A percentile compares a stretch with the other conserved stretches of the same genome.
Conservation (phyloP, 2,113 vertebrate genomes). For the Etheostoma cragini region DNA sequence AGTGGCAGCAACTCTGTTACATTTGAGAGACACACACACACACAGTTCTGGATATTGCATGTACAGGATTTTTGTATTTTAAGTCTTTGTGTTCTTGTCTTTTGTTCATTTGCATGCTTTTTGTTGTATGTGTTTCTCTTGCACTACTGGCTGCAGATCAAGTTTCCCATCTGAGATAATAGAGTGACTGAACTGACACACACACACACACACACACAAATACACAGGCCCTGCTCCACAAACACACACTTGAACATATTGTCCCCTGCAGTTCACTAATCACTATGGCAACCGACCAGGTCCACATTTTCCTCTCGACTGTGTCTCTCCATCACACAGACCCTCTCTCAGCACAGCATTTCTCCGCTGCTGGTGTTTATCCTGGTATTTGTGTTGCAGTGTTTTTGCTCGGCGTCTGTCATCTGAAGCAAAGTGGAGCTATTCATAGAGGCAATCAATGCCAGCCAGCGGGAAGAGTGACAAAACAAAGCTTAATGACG, state of each 20-base stretch:
- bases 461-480: conserved; percentile 47
- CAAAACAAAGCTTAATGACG: conserved; percentile 56
- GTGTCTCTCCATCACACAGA: background rate
- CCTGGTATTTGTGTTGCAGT: conserved; percentile 21
- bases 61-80: too few species aligned
- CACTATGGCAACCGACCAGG: conserved; percentile 63
- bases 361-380: background rate
- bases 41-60: too few species aligned
- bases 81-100: too few species aligned
- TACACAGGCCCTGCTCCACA: background rate
- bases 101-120: too few species aligned
- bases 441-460: conserved; percentile 66
- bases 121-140: too few species aligned
- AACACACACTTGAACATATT: conserved; percentile 23
- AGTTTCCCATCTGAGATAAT: too few species aligned
- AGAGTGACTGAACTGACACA: too few species aligned
- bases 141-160: too few species aligned
- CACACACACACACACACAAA: background rate
- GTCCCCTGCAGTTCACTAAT: conserved; percentile 50
- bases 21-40: background rate
- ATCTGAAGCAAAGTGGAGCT: conserved; percentile 48
- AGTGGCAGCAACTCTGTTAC: background rate
- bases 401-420: conserved; percentile 34
- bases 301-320: conserved; percentile 27
- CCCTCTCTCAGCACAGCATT: background rate